Percentiles rank a stretch among this genome's conserved stretches.
These are phyloP conservation scores for Malurus splendens DNA, from an alignment of 2,797 vertebrate species.

Conservation along the genomic window DNA sequence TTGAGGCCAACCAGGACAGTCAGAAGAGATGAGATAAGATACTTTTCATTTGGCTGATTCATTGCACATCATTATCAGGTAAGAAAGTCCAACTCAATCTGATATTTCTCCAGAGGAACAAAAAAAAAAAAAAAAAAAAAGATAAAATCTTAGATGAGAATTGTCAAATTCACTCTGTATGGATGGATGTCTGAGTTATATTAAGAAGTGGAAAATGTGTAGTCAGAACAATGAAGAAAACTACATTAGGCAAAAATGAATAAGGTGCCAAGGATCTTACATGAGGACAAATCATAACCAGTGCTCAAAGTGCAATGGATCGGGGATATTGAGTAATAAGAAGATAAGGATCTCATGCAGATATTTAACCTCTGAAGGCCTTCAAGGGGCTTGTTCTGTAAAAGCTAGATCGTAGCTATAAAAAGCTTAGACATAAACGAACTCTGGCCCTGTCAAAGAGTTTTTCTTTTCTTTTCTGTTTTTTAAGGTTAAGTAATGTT, in stretches of 20 bases:
- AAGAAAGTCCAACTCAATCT: not conserved
- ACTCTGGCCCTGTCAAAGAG: not conserved
- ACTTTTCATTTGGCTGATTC: constrained; percentile 22
- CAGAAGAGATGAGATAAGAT: not conserved
- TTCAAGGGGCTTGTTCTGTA: constrained; percentile 37
- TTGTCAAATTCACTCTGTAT: constrained; percentile 58
- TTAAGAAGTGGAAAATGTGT: constrained; percentile 33
- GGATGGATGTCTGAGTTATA: constrained; percentile 52
- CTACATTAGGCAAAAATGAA: constrained; percentile 47
- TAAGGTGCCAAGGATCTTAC: constrained; percentile 39
- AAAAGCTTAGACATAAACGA: constrained; percentile 41
- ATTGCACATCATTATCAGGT: constrained; percentile 19
- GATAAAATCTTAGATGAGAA: constrained; percentile 36
- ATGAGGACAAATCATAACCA: constrained; percentile 47
- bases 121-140: constrained; percentile 14
- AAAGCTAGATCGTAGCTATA: constrained; percentile 14
- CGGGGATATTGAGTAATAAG: not conserved
- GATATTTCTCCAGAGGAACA: constrained; percentile 15
- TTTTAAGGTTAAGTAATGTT: not conserved
- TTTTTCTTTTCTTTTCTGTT: not conserved
- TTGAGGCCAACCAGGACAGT: not conserved
- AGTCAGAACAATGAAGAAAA: constrained; percentile 56
- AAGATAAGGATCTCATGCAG: constrained; percentile 47
- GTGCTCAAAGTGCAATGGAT: constrained; percentile 30
- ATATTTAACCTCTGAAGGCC: constrained; percentile 31